Percentiles rank a stretch among this genome's conserved stretches.
Evolutionary conservation across 2,113 vertebrate species (phyloP).

Genomic region (Saguinus midas): DNA sequence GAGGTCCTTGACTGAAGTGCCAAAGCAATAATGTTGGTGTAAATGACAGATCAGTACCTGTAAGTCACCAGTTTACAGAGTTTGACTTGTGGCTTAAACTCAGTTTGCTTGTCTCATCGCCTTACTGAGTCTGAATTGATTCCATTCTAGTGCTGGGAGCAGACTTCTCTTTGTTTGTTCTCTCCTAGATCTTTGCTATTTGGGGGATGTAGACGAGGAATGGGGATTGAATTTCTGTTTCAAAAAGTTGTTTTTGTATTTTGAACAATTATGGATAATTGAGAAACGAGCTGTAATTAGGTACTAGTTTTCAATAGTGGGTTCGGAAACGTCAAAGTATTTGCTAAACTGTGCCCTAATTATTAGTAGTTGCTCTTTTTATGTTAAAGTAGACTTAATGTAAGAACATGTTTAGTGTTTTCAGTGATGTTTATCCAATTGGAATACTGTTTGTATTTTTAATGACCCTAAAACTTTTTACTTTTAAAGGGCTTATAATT

Average conservation of each 20-base stretch:
- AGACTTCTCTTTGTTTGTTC: not conserved
- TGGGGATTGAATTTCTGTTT: not conserved
- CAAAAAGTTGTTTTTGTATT: constrained; percentile 15
- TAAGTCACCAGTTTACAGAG: not conserved
- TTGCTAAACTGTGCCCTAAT: not conserved
- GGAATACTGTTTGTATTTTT: not conserved
- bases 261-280: not conserved
- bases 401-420: not conserved
- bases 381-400: not conserved
- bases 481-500: not conserved
- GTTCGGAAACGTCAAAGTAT: not conserved
- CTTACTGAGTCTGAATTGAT: not conserved
- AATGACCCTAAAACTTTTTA: not conserved
- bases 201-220: not conserved
- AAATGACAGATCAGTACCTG: not conserved
- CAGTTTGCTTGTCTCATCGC: not conserved
- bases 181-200: not conserved
- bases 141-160: not conserved
- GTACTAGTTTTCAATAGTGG: not conserved
- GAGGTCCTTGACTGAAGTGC: not conserved
- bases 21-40: not conserved
- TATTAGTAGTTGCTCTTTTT: not conserved
- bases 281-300: not conserved
- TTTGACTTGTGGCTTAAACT: not conserved
- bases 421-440: not conserved